phyloP scores from a whole-genome alignment of 2,888 invertebrate genomes.

The Lottia gigantea region DNA sequence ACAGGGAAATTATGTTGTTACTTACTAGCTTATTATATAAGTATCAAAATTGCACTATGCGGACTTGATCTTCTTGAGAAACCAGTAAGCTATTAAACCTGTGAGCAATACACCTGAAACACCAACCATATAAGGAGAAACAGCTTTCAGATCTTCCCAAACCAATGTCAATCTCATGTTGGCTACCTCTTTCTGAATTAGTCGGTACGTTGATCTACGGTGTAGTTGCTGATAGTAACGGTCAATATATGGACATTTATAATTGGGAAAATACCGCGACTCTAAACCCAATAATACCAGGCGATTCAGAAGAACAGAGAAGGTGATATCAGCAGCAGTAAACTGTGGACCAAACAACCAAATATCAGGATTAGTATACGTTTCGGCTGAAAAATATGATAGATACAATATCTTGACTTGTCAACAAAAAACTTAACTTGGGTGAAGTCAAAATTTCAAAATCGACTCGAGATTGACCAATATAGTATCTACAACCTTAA shows the following conservation, averaged over 20 bases:
- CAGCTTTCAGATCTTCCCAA: conserved; percentile 52
- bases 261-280: conserved; percentile 41
- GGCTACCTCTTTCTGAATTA: conserved; percentile 46
- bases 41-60: no score
- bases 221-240: conserved; percentile 47
- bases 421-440: no score
- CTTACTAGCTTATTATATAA: no score
- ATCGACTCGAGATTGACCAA: no score
- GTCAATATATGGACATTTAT: conserved; percentile 45
- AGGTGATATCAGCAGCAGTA: conserved; percentile 56
- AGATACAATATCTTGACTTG: no score
- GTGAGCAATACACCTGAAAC: conserved; percentile 40
- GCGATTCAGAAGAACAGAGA: conserved; percentile 49
- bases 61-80: conserved; percentile 19
- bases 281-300: conserved; percentile 52
- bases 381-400: neutral
- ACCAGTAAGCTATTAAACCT: conserved; percentile 36
- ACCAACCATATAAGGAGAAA: conserved; percentile 45
- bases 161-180: conserved; percentile 48
- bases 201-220: conserved; percentile 41
- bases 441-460: no score
- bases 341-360: conserved; percentile 57
- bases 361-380: conserved; percentile 15
- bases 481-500: no score
- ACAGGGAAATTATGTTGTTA: no score